Evolutionary conservation across 2,888 invertebrate species (phyloP), one percentile per base, ranked within the genome.

Genomic region (Pollenia labialis): DNA sequence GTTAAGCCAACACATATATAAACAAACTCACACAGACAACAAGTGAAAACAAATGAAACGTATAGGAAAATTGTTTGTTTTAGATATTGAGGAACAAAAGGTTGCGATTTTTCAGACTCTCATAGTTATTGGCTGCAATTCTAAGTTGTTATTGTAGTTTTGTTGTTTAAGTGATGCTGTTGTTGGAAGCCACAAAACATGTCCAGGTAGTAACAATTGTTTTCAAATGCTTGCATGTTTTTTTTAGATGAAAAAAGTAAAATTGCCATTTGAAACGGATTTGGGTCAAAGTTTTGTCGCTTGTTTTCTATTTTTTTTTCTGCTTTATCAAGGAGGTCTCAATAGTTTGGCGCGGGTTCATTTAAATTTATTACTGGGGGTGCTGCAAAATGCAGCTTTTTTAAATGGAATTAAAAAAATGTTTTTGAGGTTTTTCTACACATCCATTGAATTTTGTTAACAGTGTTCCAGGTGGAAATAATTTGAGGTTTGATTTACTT

Each of bases 331-430:
- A 62, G 14, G 4, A 11, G 32, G 32, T 2, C 60, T 75, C 18
- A 40, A 62, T 60, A 40, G 62, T 44, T 64, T 64, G n/a, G 23
- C 23, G 23, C n/a, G n/a, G 54, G 64, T 23, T 48, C 46, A 58
- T 74, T 74, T 58, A 60, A 74, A 72, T 72, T 23, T 74, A 23
- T 60, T 50, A 68, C n/a, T 1, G 9, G n/a, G 62, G 62, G 50
- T 50, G 68, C 32, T 50, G 68, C 32, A 68, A 50, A 42, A 44
- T 68, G 68, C n/a, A 10, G n/a, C 50, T 40, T 32, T 40, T 32
- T 32, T 46, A 44, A 48, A 48, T 23, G 14, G 44, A 66, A 66
- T 48, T 50, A 50, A 40, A 68, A 68, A 32, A 50, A 48, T 68
- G 50, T 68, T 50, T 42, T n/a, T 68, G 68, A 23, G 68, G 50